Base-by-base conservation (phyloP, 2,797 vertebrate genomes). In the Bradypodion ventrale region DNA sequence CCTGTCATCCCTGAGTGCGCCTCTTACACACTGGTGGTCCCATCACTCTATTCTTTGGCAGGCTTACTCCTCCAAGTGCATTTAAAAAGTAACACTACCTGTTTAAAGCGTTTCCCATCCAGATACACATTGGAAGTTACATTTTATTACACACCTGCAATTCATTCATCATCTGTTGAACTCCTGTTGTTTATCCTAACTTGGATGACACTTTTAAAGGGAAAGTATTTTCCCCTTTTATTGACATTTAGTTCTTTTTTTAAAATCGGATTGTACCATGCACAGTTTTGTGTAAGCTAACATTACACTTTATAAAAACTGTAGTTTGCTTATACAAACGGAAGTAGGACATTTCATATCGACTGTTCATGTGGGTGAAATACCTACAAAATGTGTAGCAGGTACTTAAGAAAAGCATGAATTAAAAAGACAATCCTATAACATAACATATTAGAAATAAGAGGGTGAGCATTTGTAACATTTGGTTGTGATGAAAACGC, bases 1-100 rank as follows among this genome's bases (percentile, higher is more conserved):
- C 65, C 73, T 81, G 32, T 65, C 69, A 84, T 52, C 83, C 59
- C 37, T 49, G 72, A 81, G 49, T 62, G 52, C 72, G 29, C 59
- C 63, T 42, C n/a, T 81, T 68, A 59, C 52, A 27, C 78, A 46
- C 1, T 35, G 60, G 78, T 60, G 10, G 78, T 49, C 73, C 72
- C 69, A 21, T 68, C 21, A 25, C n/a, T 52, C 65, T 80, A 44
- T 16, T 49, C 52, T 76, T 69, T 75, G 63, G 49, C n/a, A 56
- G 27, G 49, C 2, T 37, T 25, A 6, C 4, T 46, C 49, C 15
- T 49, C 52, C 12, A 40, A 65, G 40, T 37, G 32, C 29, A 76
- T 75, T 83, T 83, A 10, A 68, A 44, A 69, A 76, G 69, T 49
- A 83, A 40, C 16, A 44, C 15, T 27, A 9, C 44, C 25, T 29